Evolutionary conservation across 2,888 invertebrate genomes (phyloP), one percentile per base, ranked within the genome.

Genomic region (Brenthis hecate): DNA sequence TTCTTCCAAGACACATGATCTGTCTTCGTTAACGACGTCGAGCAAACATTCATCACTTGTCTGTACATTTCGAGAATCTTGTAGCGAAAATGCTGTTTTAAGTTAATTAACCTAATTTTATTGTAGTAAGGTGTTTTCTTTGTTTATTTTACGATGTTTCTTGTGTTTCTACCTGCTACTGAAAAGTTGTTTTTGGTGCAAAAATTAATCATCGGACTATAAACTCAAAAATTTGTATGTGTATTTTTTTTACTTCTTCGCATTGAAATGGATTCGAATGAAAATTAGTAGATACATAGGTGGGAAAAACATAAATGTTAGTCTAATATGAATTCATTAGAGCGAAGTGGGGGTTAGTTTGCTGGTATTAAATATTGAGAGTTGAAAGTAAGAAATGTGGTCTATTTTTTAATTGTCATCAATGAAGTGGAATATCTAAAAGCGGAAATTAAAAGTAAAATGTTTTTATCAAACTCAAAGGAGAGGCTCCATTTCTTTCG

Each of bases 1-100:
- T 55, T 56, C n/a, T 47, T 28, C 5, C 43, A 36, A 54, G 53
- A 36, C 23, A 64, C 63, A 47, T n/a, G n/a, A 64, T 64, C 63
- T 55, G 55, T 64, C 55, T 64, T 64, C 63, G 48, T 64, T 56
- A 64, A 48, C 48, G 47, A 56, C 43, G 23, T n/a, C 19, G 43
- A 23, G 13, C 55, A 28, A 28, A 8, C 63, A 64, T 64, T 64
- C 55, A 64, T 64, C 63, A 64, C 63, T 28, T 51, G 55, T 54
- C 55, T 53, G 28, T 62, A 43, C 14, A 62, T 54, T 14, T 32
- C 43, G 16, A 4, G 53, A 19, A 32, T 62, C 36, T 62, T 54
- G 43, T 54, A 14, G 13, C 6, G 19, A 43, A 19, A 54, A 23
- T 62, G 2, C 14, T 4, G 13, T 62, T 54, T 54, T 62, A 19